A percentile compares a stretch with the other conserved stretches of the same genome.
phyloP scores from a whole-genome alignment of 2,113 vertebrate genomes.

The Pandion haliaetus region DNA sequence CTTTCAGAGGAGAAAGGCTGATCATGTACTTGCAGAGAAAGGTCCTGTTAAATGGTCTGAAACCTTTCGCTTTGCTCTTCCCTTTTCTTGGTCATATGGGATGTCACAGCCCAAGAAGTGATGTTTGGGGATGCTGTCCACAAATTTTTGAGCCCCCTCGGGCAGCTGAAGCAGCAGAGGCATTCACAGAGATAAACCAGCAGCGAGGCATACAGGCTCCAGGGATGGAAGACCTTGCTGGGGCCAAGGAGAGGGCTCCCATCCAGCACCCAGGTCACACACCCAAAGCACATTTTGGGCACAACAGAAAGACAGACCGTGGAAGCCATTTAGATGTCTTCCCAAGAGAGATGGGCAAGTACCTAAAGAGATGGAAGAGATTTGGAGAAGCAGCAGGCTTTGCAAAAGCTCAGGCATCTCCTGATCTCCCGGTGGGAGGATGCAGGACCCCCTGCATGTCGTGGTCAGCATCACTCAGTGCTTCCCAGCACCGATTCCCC shows the following conservation, averaged over 20 bases:
- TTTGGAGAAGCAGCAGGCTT: background rate
- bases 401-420: background rate
- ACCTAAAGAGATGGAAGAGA: background rate
- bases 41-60: no score
- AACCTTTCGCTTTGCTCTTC: background rate
- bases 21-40: no score
- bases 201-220: accelerated
- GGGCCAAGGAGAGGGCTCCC: background rate
- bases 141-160: accelerated
- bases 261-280: background rate
- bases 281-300: background rate
- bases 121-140: background rate
- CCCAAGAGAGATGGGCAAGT: background rate
- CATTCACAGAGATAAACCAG: background rate
- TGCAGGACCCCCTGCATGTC: accelerated
- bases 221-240: background rate
- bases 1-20: background rate
- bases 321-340: background rate
- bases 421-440: background rate
- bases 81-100: background rate
- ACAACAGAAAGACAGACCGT: background rate
- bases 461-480: accelerated
- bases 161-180: background rate
- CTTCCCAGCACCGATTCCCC: background rate
- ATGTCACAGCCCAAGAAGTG: no score